These are phyloP conservation scores for Gonatopus flavifemur DNA, from an alignment of 1,140 invertebrate genomes.

Conservation along the genomic window DNA sequence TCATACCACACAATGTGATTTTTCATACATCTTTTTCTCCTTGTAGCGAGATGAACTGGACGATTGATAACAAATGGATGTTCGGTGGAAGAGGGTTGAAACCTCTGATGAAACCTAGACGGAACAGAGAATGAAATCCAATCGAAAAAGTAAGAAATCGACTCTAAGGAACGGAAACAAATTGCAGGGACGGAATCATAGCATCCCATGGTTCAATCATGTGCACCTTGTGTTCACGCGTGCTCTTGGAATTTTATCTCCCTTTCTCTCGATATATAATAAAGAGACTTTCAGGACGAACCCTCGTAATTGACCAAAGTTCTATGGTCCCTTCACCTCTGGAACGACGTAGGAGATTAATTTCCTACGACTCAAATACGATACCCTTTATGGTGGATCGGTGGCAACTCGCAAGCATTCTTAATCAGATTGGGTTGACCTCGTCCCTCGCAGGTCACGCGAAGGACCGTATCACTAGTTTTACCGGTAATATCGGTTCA, in stretches of 20 bases:
- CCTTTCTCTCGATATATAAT: too few species aligned
- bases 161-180: too few species aligned
- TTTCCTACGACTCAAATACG: slow-evolving; percentile 9
- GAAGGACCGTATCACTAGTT: too few species aligned
- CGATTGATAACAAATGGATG: too few species aligned
- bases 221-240: neutral
- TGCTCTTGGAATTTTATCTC: too few species aligned
- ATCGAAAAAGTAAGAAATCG: too few species aligned
- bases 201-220: slow-evolving; percentile 27
- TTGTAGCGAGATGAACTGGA: too few species aligned
- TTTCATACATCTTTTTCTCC: too few species aligned
- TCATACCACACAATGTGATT: too few species aligned
- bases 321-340: slow-evolving; percentile 7
- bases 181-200: slow-evolving; percentile 28
- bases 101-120: neutral
- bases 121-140: slow-evolving; percentile 23
- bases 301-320: slow-evolving; percentile 33
- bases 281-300: slow-evolving; percentile 12
- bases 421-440: slow-evolving; percentile 20
- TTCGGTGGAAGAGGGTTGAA: too few species aligned
- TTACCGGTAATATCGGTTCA: too few species aligned
- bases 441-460: too few species aligned
- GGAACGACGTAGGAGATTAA: slow-evolving; percentile 21
- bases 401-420: slow-evolving; percentile 16
- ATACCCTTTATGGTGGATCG: slow-evolving; percentile 15